phyloP scores from a whole-genome alignment of 2,797 vertebrate species.

The Karalla daura region DNA sequence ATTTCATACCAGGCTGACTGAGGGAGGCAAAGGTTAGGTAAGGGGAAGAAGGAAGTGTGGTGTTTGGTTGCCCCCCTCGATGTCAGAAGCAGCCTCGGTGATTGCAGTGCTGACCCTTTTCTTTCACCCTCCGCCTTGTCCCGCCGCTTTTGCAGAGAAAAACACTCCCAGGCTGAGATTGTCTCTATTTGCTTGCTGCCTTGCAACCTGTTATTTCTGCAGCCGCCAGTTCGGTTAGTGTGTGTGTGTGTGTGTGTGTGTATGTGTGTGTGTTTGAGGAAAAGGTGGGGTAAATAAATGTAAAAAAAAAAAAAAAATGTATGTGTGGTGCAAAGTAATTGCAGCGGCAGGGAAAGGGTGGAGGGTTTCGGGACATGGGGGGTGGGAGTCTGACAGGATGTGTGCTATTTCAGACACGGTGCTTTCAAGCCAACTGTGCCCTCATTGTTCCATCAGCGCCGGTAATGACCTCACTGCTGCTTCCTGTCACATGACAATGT shows the following conservation, averaged over 20 bases:
- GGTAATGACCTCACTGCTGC: constrained; percentile 68
- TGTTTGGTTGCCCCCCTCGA: constrained; percentile 23
- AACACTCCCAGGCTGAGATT: constrained; percentile 41
- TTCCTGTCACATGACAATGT: constrained; percentile 70
- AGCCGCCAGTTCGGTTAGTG: constrained; percentile 20
- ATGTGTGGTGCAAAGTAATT: constrained; percentile 20
- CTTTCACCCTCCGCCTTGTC: constrained; percentile 46
- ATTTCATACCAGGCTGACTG: constrained; percentile 9
- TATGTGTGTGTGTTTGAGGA: too few relatives aligned
- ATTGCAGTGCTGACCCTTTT: constrained; percentile 49
- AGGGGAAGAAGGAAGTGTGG: constrained; percentile 5
- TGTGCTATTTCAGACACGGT: constrained; percentile 59
- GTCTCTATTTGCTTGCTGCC: constrained; percentile 39
- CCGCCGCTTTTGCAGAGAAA: constrained; percentile 40
- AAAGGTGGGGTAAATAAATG: neutral
- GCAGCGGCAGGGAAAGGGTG: constrained; percentile 2
- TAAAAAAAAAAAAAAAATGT: neutral
- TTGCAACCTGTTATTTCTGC: constrained; percentile 62
- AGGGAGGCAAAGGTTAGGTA: constrained; percentile 28
- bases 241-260: too few relatives aligned
- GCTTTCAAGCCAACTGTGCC: constrained; percentile 60
- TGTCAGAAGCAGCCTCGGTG: constrained; percentile 43
- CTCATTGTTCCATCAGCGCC: constrained; percentile 70
- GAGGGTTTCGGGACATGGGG: constrained; percentile 5
- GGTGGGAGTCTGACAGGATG: constrained; percentile 49